These are phyloP conservation scores for Catostylus mosaicus DNA, from an alignment of 30 jellyfish, hydroid and myxozoan species.

Conservation along the genomic window DNA sequence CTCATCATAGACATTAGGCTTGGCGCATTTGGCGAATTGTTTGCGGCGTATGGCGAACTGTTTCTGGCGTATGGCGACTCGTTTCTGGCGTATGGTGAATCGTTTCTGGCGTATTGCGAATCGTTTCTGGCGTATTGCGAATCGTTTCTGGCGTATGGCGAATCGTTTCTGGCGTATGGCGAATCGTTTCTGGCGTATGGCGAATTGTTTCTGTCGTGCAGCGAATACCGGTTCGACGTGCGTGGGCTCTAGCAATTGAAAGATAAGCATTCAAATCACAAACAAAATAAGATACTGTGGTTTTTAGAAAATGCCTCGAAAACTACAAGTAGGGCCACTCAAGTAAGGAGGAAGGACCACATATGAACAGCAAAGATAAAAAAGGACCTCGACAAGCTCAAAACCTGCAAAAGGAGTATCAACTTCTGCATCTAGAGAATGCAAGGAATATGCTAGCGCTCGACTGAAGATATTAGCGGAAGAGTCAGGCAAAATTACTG, in stretches of 20 bases:
- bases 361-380: too few relatives aligned
- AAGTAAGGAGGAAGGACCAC: too few relatives aligned
- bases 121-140: not conserved
- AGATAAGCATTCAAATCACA: not conserved
- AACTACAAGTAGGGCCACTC: too few relatives aligned
- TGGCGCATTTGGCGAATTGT: not conserved
- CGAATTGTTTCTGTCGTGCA: not conserved
- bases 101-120: not conserved
- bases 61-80: not conserved
- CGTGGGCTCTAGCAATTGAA: not conserved
- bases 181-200: not conserved
- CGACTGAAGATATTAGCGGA: not conserved
- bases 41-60: not conserved
- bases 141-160: not conserved
- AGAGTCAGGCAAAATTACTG: not conserved
- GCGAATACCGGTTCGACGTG: not conserved
- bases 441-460: not conserved
- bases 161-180: not conserved
- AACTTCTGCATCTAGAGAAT: not conserved
- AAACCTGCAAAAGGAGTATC: not conserved
- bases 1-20: constrained; percentile 4
- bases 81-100: not conserved
- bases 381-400: not conserved
- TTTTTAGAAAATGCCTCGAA: too few relatives aligned
- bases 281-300: not conserved